These are phyloP conservation scores for Paelopatides confundens DNA, from an alignment of 53 echinoderm and acorn worm species.

Conservation along the genomic window DNA sequence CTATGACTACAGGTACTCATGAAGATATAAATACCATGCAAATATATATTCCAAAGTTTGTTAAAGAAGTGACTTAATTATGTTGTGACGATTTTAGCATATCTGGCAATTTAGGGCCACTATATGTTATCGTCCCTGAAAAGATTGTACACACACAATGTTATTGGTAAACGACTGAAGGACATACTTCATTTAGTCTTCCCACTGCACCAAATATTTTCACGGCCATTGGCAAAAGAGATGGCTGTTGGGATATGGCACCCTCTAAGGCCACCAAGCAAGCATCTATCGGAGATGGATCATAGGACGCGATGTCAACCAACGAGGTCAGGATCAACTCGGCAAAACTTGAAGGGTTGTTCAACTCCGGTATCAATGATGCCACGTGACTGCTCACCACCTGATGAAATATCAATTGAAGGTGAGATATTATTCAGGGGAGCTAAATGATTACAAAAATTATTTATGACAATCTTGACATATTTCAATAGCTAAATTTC, in stretches of 20 bases:
- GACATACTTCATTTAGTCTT: constrained; percentile 75
- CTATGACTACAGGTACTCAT: too few relatives aligned
- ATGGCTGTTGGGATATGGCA: constrained; percentile 79
- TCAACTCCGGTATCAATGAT: constrained; percentile 74
- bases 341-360: constrained; percentile 63
- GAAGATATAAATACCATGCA: too few relatives aligned
- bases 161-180: too few relatives aligned
- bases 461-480: too few relatives aligned
- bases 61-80: too few relatives aligned
- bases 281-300: constrained; percentile 71
- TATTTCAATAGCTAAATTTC: too few relatives aligned
- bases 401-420: constrained; percentile 62
- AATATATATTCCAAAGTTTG: too few relatives aligned
- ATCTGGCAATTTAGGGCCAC: too few relatives aligned
- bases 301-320: constrained; percentile 75
- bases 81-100: too few relatives aligned
- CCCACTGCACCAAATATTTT: constrained; percentile 98
- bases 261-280: constrained; percentile 76
- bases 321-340: constrained; percentile 38
- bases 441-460: too few relatives aligned
- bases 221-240: constrained; percentile 81
- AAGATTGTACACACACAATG: too few relatives aligned
- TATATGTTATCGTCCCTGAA: too few relatives aligned
- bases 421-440: neutral
- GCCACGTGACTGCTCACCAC: constrained; percentile 74